Conservation (phyloP, 1,140 invertebrate species). For the Popillia japonica region DNA sequence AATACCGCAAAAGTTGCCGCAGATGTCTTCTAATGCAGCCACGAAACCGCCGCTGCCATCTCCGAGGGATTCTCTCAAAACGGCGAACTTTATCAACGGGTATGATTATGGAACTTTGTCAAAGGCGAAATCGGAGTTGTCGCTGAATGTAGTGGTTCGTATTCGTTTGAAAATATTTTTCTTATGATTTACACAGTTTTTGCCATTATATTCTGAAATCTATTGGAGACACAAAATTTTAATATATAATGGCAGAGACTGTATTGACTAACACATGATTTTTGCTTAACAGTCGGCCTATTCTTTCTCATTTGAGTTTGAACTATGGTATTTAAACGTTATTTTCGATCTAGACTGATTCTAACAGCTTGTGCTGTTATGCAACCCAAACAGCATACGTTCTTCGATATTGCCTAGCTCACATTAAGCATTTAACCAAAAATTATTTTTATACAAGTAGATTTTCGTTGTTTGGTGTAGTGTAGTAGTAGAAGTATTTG, state of each 20-base stretch:
- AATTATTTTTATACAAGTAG: too few species aligned
- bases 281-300: too few species aligned
- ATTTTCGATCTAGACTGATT: too few species aligned
- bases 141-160: slow-evolving; percentile 37
- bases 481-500: too few species aligned
- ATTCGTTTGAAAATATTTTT: neutral
- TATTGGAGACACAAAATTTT: too few species aligned
- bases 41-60: slow-evolving; percentile 41
- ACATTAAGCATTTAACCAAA: neutral
- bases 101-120: neutral
- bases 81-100: slow-evolving; percentile 19
- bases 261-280: too few species aligned
- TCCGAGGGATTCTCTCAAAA: slow-evolving; percentile 13
- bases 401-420: neutral
- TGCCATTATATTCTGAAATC: neutral
- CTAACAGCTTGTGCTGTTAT: neutral
- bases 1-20: neutral
- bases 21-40: neutral
- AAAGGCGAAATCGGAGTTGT: slow-evolving; percentile 31
- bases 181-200: neutral
- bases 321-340: too few species aligned
- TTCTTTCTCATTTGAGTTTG: too few species aligned
- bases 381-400: neutral
- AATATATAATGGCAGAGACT: too few species aligned
- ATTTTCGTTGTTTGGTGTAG: too few species aligned